Evolutionary conservation across 2,888 invertebrate genomes (phyloP).

Genomic region (Cosmopolites sordidus): DNA sequence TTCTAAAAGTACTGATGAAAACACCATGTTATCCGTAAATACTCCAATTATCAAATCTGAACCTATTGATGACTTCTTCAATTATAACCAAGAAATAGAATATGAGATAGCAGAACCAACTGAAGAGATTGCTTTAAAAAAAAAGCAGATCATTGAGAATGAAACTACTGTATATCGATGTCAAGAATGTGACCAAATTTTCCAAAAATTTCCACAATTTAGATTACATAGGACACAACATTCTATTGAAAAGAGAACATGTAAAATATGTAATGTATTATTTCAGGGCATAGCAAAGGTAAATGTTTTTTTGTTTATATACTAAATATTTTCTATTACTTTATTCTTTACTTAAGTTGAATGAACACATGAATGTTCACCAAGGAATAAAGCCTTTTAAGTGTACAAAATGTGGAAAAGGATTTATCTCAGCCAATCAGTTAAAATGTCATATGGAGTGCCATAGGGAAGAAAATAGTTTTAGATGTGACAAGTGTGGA

Average conservation of each 20-base stretch:
- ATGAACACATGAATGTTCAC: conserved; percentile 37
- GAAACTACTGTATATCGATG: conserved; percentile 34
- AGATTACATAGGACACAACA: conserved; percentile 35
- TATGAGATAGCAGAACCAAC: no score
- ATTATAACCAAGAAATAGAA: no score
- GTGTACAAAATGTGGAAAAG: conserved; percentile 36
- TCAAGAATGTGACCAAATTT: conserved; percentile 32
- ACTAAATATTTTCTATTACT: not conserved
- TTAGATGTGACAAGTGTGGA: conserved; percentile 37
- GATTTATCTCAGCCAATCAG: conserved; percentile 35
- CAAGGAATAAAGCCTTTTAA: conserved; percentile 37
- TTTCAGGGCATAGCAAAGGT: conserved; percentile 35
- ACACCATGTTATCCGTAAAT: no score
- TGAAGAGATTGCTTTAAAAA: conserved; percentile 12
- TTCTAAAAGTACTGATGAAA: no score
- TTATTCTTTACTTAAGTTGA: conserved; percentile 22
- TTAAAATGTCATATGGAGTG: conserved; percentile 37
- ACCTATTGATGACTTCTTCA: no score
- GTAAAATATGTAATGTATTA: conserved; percentile 35
- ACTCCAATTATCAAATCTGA: no score
- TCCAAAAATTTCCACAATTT: conserved; percentile 32
- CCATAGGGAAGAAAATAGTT: conserved; percentile 34
- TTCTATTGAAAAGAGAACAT: conserved; percentile 36
- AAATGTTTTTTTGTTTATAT: not conserved
- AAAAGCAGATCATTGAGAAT: conserved; percentile 23